Evolutionary conservation across 2,888 invertebrate species (phyloP).

Genomic region (Orchestes rusci): DNA sequence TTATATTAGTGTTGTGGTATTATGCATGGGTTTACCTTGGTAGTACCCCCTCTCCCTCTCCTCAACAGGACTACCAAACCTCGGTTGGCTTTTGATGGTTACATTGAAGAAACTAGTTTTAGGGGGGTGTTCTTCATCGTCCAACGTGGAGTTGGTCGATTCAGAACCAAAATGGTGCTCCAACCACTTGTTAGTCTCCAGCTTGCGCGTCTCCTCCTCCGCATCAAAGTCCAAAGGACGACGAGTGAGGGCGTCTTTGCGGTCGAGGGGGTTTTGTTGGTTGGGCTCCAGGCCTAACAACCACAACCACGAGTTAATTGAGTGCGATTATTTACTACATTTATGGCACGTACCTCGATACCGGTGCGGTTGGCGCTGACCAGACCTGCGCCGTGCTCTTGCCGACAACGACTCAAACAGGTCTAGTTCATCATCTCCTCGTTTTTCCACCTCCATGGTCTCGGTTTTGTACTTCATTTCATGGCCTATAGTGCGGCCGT

Average conservation of each 20-base stretch:
- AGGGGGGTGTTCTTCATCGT: constrained; percentile 52
- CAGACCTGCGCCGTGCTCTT: constrained; percentile 50
- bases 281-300: constrained; percentile 35
- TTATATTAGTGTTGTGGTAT: too few species aligned
- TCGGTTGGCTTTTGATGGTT: constrained; percentile 63
- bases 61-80: constrained; percentile 43
- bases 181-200: constrained; percentile 86
- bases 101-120: constrained; percentile 72
- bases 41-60: constrained; percentile 43
- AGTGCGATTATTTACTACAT: background rate
- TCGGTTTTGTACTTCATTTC: constrained; percentile 77
- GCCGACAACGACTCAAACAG: constrained; percentile 72
- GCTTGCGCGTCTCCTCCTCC: constrained; percentile 82
- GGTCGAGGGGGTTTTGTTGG: constrained; percentile 46
- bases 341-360: constrained; percentile 46
- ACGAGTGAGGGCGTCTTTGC: constrained; percentile 75
- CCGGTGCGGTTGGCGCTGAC: constrained; percentile 43
- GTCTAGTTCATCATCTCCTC: constrained; percentile 62
- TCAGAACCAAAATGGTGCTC: constrained; percentile 88
- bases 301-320: background rate
- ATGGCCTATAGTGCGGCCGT: constrained; percentile 72
- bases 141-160: constrained; percentile 64
- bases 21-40: constrained; percentile 29
- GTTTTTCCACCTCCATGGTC: constrained; percentile 71
- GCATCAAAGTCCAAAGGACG: constrained; percentile 78